phyloP scores from a whole-genome alignment of 2,797 vertebrate species.

The Passerculus sandwichensis region DNA sequence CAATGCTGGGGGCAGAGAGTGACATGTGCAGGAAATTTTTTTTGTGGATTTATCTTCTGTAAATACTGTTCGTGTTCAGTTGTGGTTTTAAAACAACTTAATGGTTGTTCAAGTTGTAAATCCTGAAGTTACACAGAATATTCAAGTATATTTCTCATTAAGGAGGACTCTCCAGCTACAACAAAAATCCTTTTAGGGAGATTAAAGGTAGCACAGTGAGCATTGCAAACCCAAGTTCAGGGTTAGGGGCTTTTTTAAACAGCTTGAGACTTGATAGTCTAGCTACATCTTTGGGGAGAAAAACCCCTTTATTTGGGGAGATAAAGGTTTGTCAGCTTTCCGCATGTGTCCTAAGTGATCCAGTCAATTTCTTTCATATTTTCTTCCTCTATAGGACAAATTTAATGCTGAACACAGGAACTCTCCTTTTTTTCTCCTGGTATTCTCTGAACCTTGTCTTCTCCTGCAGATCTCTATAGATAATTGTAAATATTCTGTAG shows the following conservation, averaged over 20 bases:
- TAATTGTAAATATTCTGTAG: background rate
- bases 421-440: background rate
- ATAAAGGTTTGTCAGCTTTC: background rate
- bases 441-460: background rate
- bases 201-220: background rate
- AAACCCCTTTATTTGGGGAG: background rate
- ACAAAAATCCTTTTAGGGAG: background rate
- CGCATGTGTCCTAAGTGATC: background rate
- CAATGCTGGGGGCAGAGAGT: fast-evolving
- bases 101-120: background rate
- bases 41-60: background rate
- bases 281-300: background rate
- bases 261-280: background rate
- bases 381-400: background rate
- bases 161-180: background rate
- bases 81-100: background rate
- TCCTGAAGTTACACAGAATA: background rate
- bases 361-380: background rate
- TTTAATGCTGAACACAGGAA: background rate
- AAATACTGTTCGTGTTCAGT: background rate
- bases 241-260: background rate
- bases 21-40: background rate
- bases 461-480: background rate
- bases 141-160: background rate
- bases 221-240: background rate